Evolutionary conservation across 2,113 vertebrate species (phyloP).

Genomic region (Corydoras maculifer): DNA sequence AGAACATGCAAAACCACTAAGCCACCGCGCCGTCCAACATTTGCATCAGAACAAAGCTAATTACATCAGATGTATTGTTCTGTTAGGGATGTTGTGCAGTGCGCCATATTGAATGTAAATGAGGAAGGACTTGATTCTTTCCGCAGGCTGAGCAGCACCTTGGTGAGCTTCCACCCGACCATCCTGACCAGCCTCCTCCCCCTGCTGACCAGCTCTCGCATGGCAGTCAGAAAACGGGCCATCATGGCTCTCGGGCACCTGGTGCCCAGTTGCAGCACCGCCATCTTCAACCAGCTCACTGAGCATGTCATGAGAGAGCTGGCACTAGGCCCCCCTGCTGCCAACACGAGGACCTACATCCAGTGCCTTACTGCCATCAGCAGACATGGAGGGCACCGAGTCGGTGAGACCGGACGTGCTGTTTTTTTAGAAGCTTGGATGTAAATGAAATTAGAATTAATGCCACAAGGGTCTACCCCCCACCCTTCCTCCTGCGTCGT

Average conservation of each 20-base stretch:
- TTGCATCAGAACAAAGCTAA: no score
- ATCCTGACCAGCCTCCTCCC: slow-evolving; percentile 84
- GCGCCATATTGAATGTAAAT: no score
- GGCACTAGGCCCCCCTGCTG: slow-evolving; percentile 65
- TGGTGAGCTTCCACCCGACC: slow-evolving; percentile 80
- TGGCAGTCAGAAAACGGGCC: slow-evolving; percentile 87
- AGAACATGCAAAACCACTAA: no score
- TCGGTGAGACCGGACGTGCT: slow-evolving; percentile 65
- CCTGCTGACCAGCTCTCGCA: slow-evolving; percentile 82
- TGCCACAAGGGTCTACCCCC: no score
- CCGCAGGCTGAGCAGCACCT: slow-evolving; percentile 76
- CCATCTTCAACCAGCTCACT: slow-evolving; percentile 81
- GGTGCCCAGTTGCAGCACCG: slow-evolving; percentile 78
- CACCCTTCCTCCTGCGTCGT: no score
- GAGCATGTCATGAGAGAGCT: slow-evolving; percentile 78
- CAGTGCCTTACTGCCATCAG: slow-evolving; percentile 86
- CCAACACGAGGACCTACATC: slow-evolving; percentile 80
- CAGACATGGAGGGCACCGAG: slow-evolving; percentile 83
- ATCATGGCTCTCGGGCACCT: slow-evolving; percentile 85
- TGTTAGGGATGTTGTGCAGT: no score
- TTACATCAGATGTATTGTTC: no score
- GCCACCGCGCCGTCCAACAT: no score
- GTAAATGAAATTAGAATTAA: no score
- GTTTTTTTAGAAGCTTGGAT: no score
- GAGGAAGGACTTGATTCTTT: not conserved